Base-by-base conservation (phyloP, 2,797 vertebrate species). In the Sphaeramia orbicularis region DNA sequence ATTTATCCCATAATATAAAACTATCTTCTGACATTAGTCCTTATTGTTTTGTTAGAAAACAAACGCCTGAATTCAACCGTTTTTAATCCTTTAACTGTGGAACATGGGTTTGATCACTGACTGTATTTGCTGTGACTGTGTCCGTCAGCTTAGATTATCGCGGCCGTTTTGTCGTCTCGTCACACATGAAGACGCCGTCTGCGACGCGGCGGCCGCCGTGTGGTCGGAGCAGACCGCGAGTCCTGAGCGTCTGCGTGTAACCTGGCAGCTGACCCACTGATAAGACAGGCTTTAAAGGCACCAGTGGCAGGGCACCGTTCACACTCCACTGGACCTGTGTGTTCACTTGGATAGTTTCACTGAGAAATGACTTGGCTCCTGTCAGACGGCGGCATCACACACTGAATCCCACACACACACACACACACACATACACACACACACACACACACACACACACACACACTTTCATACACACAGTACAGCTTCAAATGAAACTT, bases 281-380 rank as follows among this genome's bases (percentile, higher is more conserved):
- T 76, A 81, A 76, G 49, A 6, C 71, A 19, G 58, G 5, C 66
- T 74, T 77, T 66, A 54, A n/a, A 65, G 67, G 67, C 69, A 53
- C 61, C 51, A 42, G 79, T 69, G 78, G 70, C 40, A 56, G 67
- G 56, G 18, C 74, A 71, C 51, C 61, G 84, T 59, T 85, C 73
- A 86, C 88, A 79, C 74, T 74, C 76, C 63, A 70, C 68, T 56
- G 67, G 35, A 52, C 55, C 50, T 53, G 60, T 7, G 19, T 70
- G 38, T 73, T 81, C 78, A 84, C 74, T 71, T 71, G 58, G 54
- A 68, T 70, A 61, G 63, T 62, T 78, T 79, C 49, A 64, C 32
- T 51, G 57, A 63, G 40, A 75, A 38, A 38, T 1, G 49, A 65
- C 71, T 73, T 47, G 71, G 62, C 67, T 75, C 14, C 71, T 56